Base-by-base conservation (phyloP, 2,888 invertebrate genomes). In the Parnassius mnemosyne region DNA sequence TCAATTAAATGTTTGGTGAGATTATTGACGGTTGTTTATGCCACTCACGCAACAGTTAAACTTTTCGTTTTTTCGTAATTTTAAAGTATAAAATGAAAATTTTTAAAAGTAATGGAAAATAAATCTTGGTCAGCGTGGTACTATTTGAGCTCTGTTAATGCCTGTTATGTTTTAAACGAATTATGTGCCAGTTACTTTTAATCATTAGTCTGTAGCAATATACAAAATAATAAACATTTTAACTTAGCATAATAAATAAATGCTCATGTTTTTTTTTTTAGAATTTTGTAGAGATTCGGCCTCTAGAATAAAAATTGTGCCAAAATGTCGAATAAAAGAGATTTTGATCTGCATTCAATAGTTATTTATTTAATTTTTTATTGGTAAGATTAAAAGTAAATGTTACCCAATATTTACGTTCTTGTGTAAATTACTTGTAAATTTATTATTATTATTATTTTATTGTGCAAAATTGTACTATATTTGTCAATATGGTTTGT, bases 141-240 rank as follows among this genome's bases (percentile, higher is more conserved):
- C 41, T 13, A 10, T 49, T 10, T 46, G 42, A 44, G 12, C 2
- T 55, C 43, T 53, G 11, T 47, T 52, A 25, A 50, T 43, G 46
- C 20, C 44, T 58, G 50, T 65, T 66, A 50, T 57, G 52, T 76
- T 76, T 78, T 78, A 66, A 83, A 85, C 78, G 86, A 87, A 85
- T 86, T 82, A 83, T 87, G 87, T 89, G 89, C 88, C 88, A 89
- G 89, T 88, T 88, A 87, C 75, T 78, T 70, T 83, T 82, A 82
- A 81, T 71, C 71, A 66, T 68, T 73, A 72, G 71, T 62, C 53
- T 72, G 69, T 61, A 68, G 68, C 61, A 65, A 58, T 65, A 65
- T 61, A 55, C 60, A 62, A 60, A 61, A 65, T 66, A 68, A 63
- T 67, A 66, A 63, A 62, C 53, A 66, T 61, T 53, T 65, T 58